Evolutionary conservation across 2,797 vertebrate species (phyloP).

Genomic region (Bucorvus abyssinicus): DNA sequence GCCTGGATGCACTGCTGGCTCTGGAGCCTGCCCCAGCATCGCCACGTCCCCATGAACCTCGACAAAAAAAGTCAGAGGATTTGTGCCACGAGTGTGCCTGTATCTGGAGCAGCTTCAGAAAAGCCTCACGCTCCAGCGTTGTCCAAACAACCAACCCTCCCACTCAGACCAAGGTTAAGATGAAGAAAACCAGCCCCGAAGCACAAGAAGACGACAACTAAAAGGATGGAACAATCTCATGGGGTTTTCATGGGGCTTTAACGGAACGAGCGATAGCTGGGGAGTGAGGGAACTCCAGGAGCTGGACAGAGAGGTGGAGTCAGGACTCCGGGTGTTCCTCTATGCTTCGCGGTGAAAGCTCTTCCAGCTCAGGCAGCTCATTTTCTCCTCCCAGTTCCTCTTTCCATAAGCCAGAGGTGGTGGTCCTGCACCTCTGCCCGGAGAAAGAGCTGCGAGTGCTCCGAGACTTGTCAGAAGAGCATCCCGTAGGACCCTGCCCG

Average conservation of each 20-base stretch:
- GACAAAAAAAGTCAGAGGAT: background rate
- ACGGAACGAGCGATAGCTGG: background rate
- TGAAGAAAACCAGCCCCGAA: background rate
- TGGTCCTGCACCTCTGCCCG: background rate
- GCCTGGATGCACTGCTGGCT: rapidly evolving
- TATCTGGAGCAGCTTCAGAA: background rate
- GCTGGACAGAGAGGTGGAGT: background rate
- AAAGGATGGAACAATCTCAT: background rate
- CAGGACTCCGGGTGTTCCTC: background rate
- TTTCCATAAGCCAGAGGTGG: background rate
- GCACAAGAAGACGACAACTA: background rate
- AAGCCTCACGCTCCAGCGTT: background rate
- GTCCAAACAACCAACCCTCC: background rate
- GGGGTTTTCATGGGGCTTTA: background rate
- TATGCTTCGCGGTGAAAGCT: background rate
- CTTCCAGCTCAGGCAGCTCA: background rate
- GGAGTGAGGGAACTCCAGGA: background rate
- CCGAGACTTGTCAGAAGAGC: background rate
- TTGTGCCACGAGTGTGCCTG: background rate
- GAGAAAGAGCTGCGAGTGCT: background rate
- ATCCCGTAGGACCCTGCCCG: rapidly evolving
- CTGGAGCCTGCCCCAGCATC: background rate
- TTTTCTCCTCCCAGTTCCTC: background rate
- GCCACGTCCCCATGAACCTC: rapidly evolving
- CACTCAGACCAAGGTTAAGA: background rate